phyloP scores from a whole-genome alignment of 2,113 vertebrate species.

The Drymodes brunneopygia region DNA sequence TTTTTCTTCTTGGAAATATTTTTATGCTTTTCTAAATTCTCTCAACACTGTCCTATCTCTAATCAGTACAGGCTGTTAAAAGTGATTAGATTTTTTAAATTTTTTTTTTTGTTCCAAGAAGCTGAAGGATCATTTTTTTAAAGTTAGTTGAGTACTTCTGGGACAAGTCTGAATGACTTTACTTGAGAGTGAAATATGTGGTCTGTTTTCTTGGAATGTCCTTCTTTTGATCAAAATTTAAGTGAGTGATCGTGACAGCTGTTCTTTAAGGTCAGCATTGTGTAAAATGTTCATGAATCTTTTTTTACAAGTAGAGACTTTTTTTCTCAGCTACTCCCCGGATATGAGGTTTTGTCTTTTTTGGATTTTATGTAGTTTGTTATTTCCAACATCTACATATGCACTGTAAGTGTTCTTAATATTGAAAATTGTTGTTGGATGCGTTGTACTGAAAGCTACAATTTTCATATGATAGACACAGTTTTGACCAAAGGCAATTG shows the following conservation, averaged over 20 bases:
- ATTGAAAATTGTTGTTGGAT: not conserved
- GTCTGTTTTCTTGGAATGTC: not conserved
- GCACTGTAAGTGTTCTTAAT: not conserved
- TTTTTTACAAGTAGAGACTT: not conserved
- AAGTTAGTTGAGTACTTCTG: not conserved
- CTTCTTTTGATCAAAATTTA: not conserved
- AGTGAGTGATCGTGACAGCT: not conserved
- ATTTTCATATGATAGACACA: not conserved
- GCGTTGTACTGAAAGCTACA: not conserved
- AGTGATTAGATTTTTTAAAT: not conserved
- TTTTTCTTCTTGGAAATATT: not conserved
- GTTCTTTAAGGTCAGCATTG: not conserved
- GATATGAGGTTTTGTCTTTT: not conserved
- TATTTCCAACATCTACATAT: not conserved
- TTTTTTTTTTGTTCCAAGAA: not conserved
- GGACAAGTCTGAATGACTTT: conserved; percentile 72
- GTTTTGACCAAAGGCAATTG: not conserved
- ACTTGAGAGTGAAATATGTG: not conserved
- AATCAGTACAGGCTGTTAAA: not conserved
- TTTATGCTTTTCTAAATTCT: not conserved
- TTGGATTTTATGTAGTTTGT: not conserved
- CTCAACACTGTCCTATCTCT: not conserved
- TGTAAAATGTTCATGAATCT: not conserved
- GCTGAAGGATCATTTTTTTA: not conserved
- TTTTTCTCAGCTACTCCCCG: not conserved